These are phyloP conservation scores for rat (Rattus norvegicus) DNA, from an alignment of 2,113 vertebrate genomes.

Conservation along the genomic window DNA sequence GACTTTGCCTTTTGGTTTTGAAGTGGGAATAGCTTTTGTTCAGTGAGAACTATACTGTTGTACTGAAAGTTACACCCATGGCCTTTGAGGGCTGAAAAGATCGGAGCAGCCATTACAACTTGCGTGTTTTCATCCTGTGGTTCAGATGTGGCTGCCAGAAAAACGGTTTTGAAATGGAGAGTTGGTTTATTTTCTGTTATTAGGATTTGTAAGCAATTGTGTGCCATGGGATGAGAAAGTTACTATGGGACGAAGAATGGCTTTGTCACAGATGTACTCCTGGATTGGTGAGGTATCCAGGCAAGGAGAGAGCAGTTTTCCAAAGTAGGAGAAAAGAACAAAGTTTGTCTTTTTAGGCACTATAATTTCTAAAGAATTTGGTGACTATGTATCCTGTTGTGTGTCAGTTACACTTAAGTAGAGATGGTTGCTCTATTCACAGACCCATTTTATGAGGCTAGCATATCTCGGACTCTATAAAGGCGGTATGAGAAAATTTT, in stretches of 20 bases:
- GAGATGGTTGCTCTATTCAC: not conserved
- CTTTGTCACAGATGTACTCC: not conserved
- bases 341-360: not conserved
- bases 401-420: not conserved
- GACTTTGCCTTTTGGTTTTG: not conserved
- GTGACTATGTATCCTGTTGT: not conserved
- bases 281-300: not conserved
- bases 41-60: not conserved
- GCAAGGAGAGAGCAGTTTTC: constrained; percentile 1
- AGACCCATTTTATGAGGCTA: constrained; percentile 28
- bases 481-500: not conserved
- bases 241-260: not conserved
- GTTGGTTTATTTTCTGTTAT: constrained; percentile 32
- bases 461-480: not conserved
- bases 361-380: constrained; percentile 6
- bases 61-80: not conserved
- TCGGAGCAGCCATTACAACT: not conserved
- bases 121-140: not conserved
- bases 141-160: constrained; percentile 1
- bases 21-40: constrained; percentile 19
- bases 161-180: not conserved
- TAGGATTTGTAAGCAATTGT: not conserved
- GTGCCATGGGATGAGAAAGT: not conserved
- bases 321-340: not conserved
- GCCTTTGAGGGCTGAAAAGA: not conserved